Evolutionary conservation across 1,140 invertebrate species (phyloP), one percentile per base, ranked within the genome.

Genomic region (Matsumurasca onukii): DNA sequence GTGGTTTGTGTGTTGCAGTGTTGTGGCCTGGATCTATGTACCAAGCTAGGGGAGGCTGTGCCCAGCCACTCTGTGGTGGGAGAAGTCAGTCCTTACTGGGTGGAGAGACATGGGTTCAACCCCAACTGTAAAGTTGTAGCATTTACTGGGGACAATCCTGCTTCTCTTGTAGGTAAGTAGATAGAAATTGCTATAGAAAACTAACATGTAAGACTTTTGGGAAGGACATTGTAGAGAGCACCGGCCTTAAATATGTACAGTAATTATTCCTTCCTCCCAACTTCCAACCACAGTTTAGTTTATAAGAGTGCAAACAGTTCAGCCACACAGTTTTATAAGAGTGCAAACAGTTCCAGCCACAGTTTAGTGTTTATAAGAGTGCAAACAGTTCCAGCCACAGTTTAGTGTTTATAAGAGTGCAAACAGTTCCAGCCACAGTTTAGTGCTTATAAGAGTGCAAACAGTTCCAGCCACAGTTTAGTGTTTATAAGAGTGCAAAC

Each of bases 121-220:
- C 66, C 49, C n/a, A 17, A 31, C 25, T 67, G 55, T 29, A 82
- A 86, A 76, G 84, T 98, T 3, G 83, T 95, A 2, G 89, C 93
- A 0, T 98, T 97, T 78, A 98, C 95, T 1, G 97, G 96, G 0
- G 97, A 98, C 77, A 98, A 98, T 85, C 91, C 91, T 15, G 89
- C 91, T 1, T 93, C 93, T 0, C 80, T 95, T 20, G 88, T 89
- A 66, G 91, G 90, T 91, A 82, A 79, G 68, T 73, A 52, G 59
- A 49, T 31, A 63, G 51, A 45, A 45, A 45, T 22, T 55, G 51
- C 24, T 55, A 20, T 9, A 55, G 17, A 45, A 45, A 13, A 45
- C 12, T 45, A 13, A 45, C 39, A 45, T 12, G 39, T 45, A 13
- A 45, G 12, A 45, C 12, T 45, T 45, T 12, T 12, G n/a, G 39